Evolutionary conservation across 2,113 vertebrate species (phyloP).

Genomic region (Scomber japonicus): DNA sequence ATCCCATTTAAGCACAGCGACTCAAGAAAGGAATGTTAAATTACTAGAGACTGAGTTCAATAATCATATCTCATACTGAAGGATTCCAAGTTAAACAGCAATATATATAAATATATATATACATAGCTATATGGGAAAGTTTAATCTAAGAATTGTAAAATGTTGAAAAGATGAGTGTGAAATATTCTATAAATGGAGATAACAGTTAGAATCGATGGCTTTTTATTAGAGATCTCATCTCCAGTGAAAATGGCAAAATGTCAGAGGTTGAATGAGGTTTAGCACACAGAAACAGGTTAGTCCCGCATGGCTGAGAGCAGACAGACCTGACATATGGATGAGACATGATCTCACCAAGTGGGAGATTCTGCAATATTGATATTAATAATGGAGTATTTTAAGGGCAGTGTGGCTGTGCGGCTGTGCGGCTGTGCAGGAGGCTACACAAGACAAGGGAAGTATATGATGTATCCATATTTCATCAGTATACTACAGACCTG

Average conservation of each 20-base stretch:
- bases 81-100: too few relatives aligned
- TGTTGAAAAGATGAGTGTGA: constrained; percentile 13
- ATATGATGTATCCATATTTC: constrained; percentile 54
- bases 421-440: constrained; percentile 16
- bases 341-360: constrained; percentile 46
- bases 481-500: constrained; percentile 26
- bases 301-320: constrained; percentile 43
- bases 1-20: neutral
- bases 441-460: constrained; percentile 31
- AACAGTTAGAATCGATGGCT: neutral
- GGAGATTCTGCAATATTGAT: constrained; percentile 49
- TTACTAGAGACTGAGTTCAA: neutral
- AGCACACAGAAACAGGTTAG: constrained; percentile 51
- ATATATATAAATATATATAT: too few relatives aligned
- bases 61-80: neutral
- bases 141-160: neutral
- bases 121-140: neutral
- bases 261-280: constrained; percentile 61
- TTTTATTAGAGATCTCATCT: constrained; percentile 28
- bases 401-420: constrained; percentile 15
- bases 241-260: constrained; percentile 55
- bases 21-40: neutral
- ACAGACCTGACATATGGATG: constrained; percentile 49
- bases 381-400: constrained; percentile 68
- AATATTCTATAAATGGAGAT: constrained; percentile 28